Conservation (phyloP, 2,797 vertebrate species). For the Tangara arthus region DNA sequence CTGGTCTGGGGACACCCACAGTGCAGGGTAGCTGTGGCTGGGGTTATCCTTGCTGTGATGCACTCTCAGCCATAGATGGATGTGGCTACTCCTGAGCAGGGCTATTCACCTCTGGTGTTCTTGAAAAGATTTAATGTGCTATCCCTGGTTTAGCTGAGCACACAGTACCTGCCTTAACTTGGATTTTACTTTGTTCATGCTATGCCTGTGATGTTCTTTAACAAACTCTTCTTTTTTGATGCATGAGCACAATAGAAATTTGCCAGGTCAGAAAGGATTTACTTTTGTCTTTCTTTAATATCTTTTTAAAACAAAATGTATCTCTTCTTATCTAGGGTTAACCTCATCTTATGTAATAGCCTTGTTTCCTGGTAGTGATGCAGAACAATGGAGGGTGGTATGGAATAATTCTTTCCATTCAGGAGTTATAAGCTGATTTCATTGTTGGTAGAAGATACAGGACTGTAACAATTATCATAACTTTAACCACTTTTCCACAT, state of each 20-base stretch:
- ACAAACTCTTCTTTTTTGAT: neutral
- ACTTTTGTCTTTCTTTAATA: neutral
- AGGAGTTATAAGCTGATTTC: slow-evolving; percentile 22
- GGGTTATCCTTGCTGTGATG: neutral
- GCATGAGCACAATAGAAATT: neutral
- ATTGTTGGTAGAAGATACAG: slow-evolving; percentile 27
- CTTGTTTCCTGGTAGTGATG: slow-evolving; percentile 30
- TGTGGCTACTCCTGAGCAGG: neutral
- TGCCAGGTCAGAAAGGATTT: neutral
- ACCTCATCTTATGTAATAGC: neutral
- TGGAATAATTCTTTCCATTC: slow-evolving; percentile 53
- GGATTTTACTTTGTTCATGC: neutral
- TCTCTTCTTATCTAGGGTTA: neutral
- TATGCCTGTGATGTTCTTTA: neutral
- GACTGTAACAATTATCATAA: slow-evolving; percentile 11
- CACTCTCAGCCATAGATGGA: neutral
- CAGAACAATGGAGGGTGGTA: neutral
- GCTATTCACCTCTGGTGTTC: neutral
- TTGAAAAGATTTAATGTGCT: neutral
- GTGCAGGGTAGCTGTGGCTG: neutral
- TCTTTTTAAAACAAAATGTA: neutral
- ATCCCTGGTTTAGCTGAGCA: neutral
- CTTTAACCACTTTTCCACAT: slow-evolving; percentile 28
- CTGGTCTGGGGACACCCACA: rapidly evolving
- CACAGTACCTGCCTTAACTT: neutral